Evolutionary conservation across 2,797 vertebrate genomes (phyloP).

Genomic region (Octomys mimax): DNA sequence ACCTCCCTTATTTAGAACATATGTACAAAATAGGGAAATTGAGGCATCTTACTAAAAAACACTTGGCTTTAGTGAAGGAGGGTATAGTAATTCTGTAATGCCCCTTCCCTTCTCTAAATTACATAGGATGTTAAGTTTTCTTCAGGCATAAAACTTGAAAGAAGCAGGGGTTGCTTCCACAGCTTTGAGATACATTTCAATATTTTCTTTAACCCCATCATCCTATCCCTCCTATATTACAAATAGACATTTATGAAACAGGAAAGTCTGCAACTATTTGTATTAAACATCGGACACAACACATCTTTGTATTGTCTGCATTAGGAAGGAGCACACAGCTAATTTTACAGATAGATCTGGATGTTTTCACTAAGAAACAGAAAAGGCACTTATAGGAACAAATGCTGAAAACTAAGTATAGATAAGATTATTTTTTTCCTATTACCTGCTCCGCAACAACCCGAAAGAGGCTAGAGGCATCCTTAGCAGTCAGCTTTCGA

Average conservation of each 20-base stretch:
- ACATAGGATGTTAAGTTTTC: constrained; percentile 12
- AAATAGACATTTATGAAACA: constrained; percentile 56
- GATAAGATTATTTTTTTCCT: constrained; percentile 57
- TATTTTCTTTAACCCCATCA: constrained; percentile 47
- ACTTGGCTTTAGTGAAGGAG: neutral
- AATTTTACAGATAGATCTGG: neutral
- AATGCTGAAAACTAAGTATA: constrained; percentile 56
- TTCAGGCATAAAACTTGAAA: constrained; percentile 45
- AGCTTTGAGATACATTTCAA: constrained; percentile 47
- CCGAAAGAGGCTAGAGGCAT: constrained; percentile 96
- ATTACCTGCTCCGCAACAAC: constrained; percentile 97
- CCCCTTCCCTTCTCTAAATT: neutral
- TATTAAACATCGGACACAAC: constrained; percentile 18
- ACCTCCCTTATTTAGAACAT: constrained; percentile 49
- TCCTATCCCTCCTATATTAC: constrained; percentile 32
- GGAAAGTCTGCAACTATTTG: constrained; percentile 20
- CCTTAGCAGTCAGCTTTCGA: constrained; percentile 96
- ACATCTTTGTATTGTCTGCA: neutral
- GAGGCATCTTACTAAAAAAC: constrained; percentile 30
- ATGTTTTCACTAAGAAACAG: constrained; percentile 43
- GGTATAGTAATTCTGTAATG: neutral
- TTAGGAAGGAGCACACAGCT: neutral
- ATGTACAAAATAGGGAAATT: constrained; percentile 42
- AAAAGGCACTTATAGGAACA: constrained; percentile 49
- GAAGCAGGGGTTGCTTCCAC: constrained; percentile 8